These are phyloP conservation scores for Tillus elongatus DNA, from an alignment of 2,888 invertebrate species.

Conservation along the genomic window DNA sequence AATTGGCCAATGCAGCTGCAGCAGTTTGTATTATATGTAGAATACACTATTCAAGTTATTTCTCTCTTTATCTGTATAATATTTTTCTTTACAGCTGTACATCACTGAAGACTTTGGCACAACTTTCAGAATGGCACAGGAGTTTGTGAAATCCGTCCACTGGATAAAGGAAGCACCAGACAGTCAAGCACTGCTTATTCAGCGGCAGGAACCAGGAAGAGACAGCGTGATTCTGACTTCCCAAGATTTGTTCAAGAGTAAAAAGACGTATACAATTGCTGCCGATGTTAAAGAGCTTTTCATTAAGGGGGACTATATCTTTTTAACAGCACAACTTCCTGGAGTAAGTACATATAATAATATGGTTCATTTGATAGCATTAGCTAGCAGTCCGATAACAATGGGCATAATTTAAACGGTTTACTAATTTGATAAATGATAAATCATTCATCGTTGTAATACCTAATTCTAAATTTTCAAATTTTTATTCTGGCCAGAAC, in stretches of 20 bases:
- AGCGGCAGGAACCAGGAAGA: conserved; percentile 56
- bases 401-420: no score
- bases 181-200: conserved; percentile 52
- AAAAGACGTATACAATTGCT: conserved; percentile 28
- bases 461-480: no score
- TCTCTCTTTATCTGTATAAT: no score
- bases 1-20: no score
- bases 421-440: no score
- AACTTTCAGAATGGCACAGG: conserved; percentile 59
- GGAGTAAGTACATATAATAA: conserved; percentile 49
- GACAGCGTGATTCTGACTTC: conserved; percentile 46
- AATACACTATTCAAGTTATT: no score
- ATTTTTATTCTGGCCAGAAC: no score
- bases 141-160: conserved; percentile 68
- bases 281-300: conserved; percentile 72
- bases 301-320: conserved; percentile 75
- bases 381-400: no score
- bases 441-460: no score
- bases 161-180: conserved; percentile 51
- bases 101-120: conserved; percentile 66
- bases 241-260: conserved; percentile 27
- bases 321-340: conserved; percentile 60
- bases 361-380: no score
- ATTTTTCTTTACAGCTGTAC: conserved; percentile 58
- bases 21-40: no score